phyloP scores from a whole-genome alignment of 2,888 invertebrate genomes.

The Hemithea aestivaria region DNA sequence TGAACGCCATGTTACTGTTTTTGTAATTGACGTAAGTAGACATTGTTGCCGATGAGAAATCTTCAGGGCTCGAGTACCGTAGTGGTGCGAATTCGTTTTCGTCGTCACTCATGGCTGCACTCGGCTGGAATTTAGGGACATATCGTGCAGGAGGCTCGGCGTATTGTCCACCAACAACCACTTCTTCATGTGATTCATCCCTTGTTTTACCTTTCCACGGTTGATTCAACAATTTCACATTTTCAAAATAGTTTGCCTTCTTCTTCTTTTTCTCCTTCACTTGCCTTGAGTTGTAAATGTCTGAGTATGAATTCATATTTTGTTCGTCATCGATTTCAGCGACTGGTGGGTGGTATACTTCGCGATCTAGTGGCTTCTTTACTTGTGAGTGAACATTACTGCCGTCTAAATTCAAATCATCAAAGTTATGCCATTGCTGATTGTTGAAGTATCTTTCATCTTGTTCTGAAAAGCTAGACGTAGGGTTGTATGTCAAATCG shows the following conservation, averaged over 20 bases:
- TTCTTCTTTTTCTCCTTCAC: constrained; percentile 36
- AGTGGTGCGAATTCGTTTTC: constrained; percentile 38
- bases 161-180: constrained; percentile 62
- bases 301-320: constrained; percentile 33
- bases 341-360: constrained; percentile 27
- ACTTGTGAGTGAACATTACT: constrained; percentile 33
- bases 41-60: constrained; percentile 41
- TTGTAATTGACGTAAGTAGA: constrained; percentile 69
- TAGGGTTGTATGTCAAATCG: constrained; percentile 31
- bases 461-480: constrained; percentile 8
- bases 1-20: constrained; percentile 68
- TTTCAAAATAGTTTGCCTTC: constrained; percentile 31
- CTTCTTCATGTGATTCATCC: constrained; percentile 32
- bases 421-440: constrained; percentile 34
- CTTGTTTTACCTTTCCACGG: constrained; percentile 36
- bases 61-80: constrained; percentile 37
- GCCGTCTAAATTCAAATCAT: constrained; percentile 32
- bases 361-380: constrained; percentile 36
- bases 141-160: constrained; percentile 66
- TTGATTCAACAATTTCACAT: constrained; percentile 32
- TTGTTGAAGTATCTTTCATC: constrained; percentile 31
- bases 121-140: constrained; percentile 41
- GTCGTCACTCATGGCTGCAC: constrained; percentile 35
- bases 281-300: constrained; percentile 34
- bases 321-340: constrained; percentile 28